Percentiles rank a stretch among this genome's conserved stretches.
Evolutionary conservation across 2,888 invertebrate genomes (phyloP).

Genomic region (Ectropis crepuscularia): DNA sequence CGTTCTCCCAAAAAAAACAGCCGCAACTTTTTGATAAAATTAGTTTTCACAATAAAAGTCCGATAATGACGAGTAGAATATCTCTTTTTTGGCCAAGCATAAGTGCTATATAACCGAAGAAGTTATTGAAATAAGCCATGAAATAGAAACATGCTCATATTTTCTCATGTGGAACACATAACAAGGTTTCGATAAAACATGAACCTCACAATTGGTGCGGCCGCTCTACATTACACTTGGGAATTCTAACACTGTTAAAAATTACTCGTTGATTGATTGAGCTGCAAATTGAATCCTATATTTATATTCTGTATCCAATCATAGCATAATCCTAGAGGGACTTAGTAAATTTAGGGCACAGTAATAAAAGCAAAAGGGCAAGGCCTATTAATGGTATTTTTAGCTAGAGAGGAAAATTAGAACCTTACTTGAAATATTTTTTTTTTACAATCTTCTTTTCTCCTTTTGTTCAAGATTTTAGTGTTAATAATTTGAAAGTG

Average conservation of each 20-base stretch:
- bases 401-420: not conserved
- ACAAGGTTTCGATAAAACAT: constrained; percentile 31
- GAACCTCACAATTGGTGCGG: constrained; percentile 37
- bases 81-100: not conserved
- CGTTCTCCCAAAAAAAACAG: too few relatives aligned
- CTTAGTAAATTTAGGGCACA: constrained; percentile 1
- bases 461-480: not conserved
- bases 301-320: constrained; percentile 8
- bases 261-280: constrained; percentile 40
- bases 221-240: constrained; percentile 34
- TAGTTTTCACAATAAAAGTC: too few relatives aligned
- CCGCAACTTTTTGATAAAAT: too few relatives aligned
- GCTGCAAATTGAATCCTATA: constrained; percentile 31
- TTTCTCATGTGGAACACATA: constrained; percentile 7
- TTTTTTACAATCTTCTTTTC: not conserved
- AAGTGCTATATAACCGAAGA: not conserved
- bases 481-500: too few relatives aligned
- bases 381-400: not conserved
- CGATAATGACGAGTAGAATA: not conserved
- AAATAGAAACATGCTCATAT: constrained; percentile 3
- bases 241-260: constrained; percentile 38
- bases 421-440: not conserved
- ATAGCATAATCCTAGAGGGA: constrained; percentile 8
- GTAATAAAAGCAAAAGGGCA: not conserved
- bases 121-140: not conserved